A percentile compares a stretch with the other conserved stretches of the same genome.
These are phyloP conservation scores for Drosophila histrio DNA, from an alignment of 2,888 invertebrate species.

Conservation along the genomic window DNA sequence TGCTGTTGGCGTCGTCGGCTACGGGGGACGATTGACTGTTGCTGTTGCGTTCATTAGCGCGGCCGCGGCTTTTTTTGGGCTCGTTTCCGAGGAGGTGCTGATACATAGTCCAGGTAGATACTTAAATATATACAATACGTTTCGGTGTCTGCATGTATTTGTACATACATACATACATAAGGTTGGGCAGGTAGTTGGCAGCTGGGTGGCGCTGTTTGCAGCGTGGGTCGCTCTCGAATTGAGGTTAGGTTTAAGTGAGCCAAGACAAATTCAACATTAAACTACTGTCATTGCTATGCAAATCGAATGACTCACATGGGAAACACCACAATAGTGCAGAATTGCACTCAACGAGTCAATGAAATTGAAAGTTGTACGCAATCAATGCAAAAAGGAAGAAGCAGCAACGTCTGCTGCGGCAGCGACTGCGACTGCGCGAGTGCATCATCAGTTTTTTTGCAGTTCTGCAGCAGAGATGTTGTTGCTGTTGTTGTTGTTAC, in stretches of 20 bases:
- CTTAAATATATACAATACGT: neutral
- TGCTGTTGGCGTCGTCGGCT: slow-evolving; percentile 38
- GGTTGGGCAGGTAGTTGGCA: slow-evolving; percentile 62
- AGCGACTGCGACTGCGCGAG: slow-evolving; percentile 14
- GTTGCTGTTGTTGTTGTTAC: slow-evolving; percentile 11
- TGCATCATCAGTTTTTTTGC: slow-evolving; percentile 46
- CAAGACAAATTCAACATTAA: slow-evolving; percentile 19
- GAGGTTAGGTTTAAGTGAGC: slow-evolving; percentile 38
- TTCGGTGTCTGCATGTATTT: neutral
- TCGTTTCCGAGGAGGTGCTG: slow-evolving; percentile 68
- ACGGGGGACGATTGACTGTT: slow-evolving; percentile 69
- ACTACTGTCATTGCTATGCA: slow-evolving; percentile 49
- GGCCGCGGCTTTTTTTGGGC: slow-evolving; percentile 66
- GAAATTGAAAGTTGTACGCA: slow-evolving; percentile 70
- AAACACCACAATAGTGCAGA: slow-evolving; percentile 59
- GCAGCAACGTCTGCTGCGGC: slow-evolving; percentile 13
- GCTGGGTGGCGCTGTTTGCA: slow-evolving; percentile 54
- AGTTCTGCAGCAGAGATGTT: slow-evolving; percentile 1
- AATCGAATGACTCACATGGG: slow-evolving; percentile 71
- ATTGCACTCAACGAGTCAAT: slow-evolving; percentile 49
- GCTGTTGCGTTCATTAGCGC: slow-evolving; percentile 80
- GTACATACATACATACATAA: slow-evolving; percentile 38
- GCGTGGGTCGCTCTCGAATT: slow-evolving; percentile 45
- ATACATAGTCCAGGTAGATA: slow-evolving; percentile 71
- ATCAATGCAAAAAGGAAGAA: slow-evolving; percentile 39